A percentile compares a stretch with the other conserved stretches of the same genome.
These are phyloP conservation scores for Varecia variegata DNA, from an alignment of 2,797 vertebrate genomes.

Conservation along the genomic window DNA sequence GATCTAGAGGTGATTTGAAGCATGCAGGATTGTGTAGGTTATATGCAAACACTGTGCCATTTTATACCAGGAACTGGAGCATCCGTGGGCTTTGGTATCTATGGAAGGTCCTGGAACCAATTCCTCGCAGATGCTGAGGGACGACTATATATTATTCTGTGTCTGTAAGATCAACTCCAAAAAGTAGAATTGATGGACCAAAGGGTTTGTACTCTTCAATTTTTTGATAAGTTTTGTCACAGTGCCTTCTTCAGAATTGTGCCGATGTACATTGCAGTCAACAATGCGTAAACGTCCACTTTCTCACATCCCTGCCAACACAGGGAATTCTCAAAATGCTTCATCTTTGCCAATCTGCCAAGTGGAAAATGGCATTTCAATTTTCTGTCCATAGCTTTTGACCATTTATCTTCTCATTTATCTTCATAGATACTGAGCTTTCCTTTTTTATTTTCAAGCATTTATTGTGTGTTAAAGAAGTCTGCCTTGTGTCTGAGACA, in stretches of 20 bases:
- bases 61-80: neutral
- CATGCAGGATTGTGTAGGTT: neutral
- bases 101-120: neutral
- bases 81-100: neutral
- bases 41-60: neutral
- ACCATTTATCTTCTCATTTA: neutral
- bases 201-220: neutral
- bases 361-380: neutral
- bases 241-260: neutral
- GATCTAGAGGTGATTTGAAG: neutral
- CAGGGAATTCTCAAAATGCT: neutral
- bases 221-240: neutral
- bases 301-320: neutral
- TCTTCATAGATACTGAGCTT: neutral
- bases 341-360: neutral
- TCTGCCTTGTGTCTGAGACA: neutral
- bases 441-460: neutral
- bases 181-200: neutral
- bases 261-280: neutral
- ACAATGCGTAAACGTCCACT: neutral
- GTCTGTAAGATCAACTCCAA: neutral
- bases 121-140: neutral
- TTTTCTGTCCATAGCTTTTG: neutral
- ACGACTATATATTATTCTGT: no score
- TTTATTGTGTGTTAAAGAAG: neutral